Conservation (phyloP, 2,888 invertebrate species). For the Orthosia cruda region DNA sequence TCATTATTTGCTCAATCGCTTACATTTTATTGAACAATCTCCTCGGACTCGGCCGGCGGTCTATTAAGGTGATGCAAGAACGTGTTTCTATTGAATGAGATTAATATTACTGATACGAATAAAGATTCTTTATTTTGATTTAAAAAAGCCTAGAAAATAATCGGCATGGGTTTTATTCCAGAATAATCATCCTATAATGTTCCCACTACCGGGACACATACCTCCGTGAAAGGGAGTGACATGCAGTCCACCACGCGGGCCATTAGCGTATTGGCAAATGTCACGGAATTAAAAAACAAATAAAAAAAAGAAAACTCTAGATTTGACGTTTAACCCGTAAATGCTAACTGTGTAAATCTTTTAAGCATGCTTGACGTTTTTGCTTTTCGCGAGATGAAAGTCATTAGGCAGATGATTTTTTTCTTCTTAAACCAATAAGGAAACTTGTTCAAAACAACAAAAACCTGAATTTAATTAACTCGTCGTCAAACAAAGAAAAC, state of each 20-base stretch:
- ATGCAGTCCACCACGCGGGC: too few species aligned
- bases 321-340: slow-evolving; percentile 37
- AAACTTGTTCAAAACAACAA: slow-evolving; percentile 47
- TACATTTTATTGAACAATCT: slow-evolving; percentile 27
- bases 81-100: slow-evolving; percentile 38
- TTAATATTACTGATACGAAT: slow-evolving; percentile 6
- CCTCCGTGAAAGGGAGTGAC: too few species aligned
- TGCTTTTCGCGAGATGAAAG: slow-evolving; percentile 43
- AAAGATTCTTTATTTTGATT: not conserved
- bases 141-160: not conserved
- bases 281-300: too few species aligned
- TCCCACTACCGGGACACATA: too few species aligned
- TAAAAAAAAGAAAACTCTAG: too few species aligned
- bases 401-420: slow-evolving; percentile 40
- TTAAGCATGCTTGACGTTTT: slow-evolving; percentile 29
- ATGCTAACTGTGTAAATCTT: slow-evolving; percentile 12
- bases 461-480: slow-evolving; percentile 43
- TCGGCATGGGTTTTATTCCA: too few species aligned
- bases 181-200: too few species aligned
- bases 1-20: slow-evolving; percentile 32
- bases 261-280: too few species aligned
- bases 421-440: slow-evolving; percentile 43
- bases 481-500: slow-evolving; percentile 40
- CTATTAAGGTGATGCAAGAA: slow-evolving; percentile 48
- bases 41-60: slow-evolving; percentile 4